Percentiles rank a stretch among this genome's conserved stretches.
Evolutionary conservation across 1,140 invertebrate species (phyloP).

Genomic region (Batillaria attramentaria): DNA sequence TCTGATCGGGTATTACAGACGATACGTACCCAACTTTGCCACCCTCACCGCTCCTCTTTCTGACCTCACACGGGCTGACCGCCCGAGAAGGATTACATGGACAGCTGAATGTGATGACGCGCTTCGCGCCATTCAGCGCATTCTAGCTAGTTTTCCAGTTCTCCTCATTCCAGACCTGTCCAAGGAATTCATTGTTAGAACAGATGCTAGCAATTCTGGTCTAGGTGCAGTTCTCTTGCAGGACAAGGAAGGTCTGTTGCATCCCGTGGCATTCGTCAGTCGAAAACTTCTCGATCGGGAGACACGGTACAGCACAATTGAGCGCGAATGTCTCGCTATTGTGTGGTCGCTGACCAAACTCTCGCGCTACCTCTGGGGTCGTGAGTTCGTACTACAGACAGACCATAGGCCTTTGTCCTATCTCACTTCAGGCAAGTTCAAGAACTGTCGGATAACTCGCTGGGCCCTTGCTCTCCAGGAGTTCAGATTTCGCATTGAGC

Average conservation of each 20-base stretch:
- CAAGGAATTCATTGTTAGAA: constrained; percentile 48
- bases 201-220: constrained; percentile 61
- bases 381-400: constrained; percentile 42
- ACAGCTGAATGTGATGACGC: constrained; percentile 17
- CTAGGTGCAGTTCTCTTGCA: constrained; percentile 66
- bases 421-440: constrained; percentile 1
- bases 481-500: too few species aligned
- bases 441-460: too few species aligned
- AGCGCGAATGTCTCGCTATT: constrained; percentile 42
- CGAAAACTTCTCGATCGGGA: constrained; percentile 34
- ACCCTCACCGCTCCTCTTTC: too few species aligned
- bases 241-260: background rate
- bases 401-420: constrained; percentile 28
- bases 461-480: too few species aligned
- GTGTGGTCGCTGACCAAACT: constrained; percentile 45
- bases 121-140: constrained; percentile 32
- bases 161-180: constrained; percentile 31
- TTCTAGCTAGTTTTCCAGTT: constrained; percentile 28
- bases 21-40: too few species aligned
- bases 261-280: constrained; percentile 32
- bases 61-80: too few species aligned
- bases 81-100: too few species aligned
- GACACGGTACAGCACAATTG: constrained; percentile 29
- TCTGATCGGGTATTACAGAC: too few species aligned
- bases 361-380: constrained; percentile 41